A percentile compares a stretch with the other conserved stretches of the same genome.
Evolutionary conservation across 2,797 vertebrate species (phyloP).

Genomic region (Pogonophryne albipinna): DNA sequence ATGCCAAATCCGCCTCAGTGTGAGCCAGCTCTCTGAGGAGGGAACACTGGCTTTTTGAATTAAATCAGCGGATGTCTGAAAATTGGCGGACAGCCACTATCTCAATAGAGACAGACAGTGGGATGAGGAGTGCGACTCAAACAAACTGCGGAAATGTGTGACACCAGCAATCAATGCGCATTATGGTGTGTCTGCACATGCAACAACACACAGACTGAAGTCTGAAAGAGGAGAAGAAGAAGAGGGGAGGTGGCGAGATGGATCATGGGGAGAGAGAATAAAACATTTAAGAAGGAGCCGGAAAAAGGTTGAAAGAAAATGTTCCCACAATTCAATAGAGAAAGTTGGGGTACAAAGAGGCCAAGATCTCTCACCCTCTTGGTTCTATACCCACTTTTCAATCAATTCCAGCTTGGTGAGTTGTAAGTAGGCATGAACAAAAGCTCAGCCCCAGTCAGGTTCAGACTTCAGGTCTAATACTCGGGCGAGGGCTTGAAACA

Average conservation of each 20-base stretch:
- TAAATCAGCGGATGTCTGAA: constrained; percentile 72
- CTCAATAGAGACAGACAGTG: constrained; percentile 58
- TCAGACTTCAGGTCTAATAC: background rate
- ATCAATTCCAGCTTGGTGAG: constrained; percentile 31
- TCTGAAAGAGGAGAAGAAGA: constrained; percentile 8
- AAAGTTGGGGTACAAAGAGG: constrained; percentile 43
- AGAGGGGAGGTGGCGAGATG: constrained; percentile 26
- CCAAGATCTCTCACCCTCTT: constrained; percentile 32
- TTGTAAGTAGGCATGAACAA: constrained; percentile 31
- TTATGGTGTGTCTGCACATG: constrained; percentile 14
- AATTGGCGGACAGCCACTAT: constrained; percentile 63
- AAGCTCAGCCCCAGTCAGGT: constrained; percentile 4
- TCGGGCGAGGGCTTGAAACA: background rate
- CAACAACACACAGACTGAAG: constrained; percentile 23
- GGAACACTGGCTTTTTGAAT: constrained; percentile 71
- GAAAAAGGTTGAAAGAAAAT: constrained; percentile 60
- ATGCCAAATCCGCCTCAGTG: constrained; percentile 55
- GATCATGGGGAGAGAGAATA: constrained; percentile 63
- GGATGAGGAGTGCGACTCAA: constrained; percentile 44
- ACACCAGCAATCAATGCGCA: constrained; percentile 43
- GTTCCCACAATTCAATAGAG: constrained; percentile 47
- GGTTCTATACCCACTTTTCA: constrained; percentile 16
- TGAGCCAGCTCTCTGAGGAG: constrained; percentile 62
- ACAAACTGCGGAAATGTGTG: constrained; percentile 38
- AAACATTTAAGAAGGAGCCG: constrained; percentile 56